phyloP scores from a whole-genome alignment of 2,797 vertebrate genomes.

The Onychomys torridus region DNA sequence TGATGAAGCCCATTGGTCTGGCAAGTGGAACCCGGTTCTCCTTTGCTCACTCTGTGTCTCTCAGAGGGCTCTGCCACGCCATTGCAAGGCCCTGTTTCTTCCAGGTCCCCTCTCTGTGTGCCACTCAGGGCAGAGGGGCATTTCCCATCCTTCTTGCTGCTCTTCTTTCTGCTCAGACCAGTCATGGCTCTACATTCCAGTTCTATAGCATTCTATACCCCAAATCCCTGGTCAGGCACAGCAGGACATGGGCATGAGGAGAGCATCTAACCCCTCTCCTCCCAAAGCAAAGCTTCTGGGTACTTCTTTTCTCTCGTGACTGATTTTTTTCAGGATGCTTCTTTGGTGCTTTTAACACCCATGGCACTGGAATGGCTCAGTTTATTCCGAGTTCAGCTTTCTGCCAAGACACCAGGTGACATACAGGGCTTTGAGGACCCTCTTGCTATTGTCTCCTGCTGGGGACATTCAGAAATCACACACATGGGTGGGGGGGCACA shows the following conservation, averaged over 20 bases:
- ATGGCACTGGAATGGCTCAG: conserved; percentile 80
- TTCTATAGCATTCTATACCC: rapidly evolving
- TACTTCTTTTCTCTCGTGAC: background rate
- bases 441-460: conserved; percentile 82
- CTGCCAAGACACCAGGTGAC: conserved; percentile 86
- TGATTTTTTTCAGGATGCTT: background rate
- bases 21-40: conserved; percentile 89
- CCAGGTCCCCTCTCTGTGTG: conserved; percentile 64
- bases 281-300: background rate
- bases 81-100: conserved; percentile 80
- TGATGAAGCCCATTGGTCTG: conserved; percentile 94
- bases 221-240: too few species aligned
- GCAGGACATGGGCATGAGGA: rapidly evolving
- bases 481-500: conserved; percentile 6
- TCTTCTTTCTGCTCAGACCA: conserved; percentile 2
- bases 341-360: conserved; percentile 78
- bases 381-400: conserved; percentile 79
- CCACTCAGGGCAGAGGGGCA: conserved; percentile 35
- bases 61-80: conserved; percentile 83
- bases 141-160: conserved; percentile 67
- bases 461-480: conserved; percentile 77
- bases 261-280: too few species aligned
- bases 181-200: rapidly evolving
- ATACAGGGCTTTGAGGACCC: conserved; percentile 74
- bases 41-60: conserved; percentile 87